Percentiles rank a stretch among this genome's conserved stretches.
Evolutionary conservation across 2,888 invertebrate species (phyloP).

Genomic region (Frankliniella intonsa): DNA sequence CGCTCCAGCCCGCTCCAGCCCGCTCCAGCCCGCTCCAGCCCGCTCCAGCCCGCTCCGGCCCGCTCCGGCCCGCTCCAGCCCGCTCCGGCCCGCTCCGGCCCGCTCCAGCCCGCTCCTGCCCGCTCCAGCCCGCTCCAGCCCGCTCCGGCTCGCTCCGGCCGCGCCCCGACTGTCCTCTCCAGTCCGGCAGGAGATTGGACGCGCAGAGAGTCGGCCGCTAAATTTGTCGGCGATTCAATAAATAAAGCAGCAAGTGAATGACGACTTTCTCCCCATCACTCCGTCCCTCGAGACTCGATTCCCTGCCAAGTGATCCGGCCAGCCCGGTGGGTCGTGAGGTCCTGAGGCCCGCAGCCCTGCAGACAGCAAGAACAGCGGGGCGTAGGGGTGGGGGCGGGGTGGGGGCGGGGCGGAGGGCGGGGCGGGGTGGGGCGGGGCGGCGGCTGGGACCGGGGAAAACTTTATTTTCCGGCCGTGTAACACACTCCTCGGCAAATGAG

Average conservation of each 20-base stretch:
- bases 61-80: too few relatives aligned
- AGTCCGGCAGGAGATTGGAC: background rate
- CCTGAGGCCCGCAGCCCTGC: too few relatives aligned
- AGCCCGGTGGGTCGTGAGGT: background rate
- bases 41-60: too few relatives aligned
- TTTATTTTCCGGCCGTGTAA: background rate
- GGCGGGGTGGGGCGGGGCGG: background rate
- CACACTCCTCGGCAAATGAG: too few relatives aligned
- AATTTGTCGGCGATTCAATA: constrained; percentile 22
- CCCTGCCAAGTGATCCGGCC: background rate
- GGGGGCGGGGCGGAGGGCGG: background rate
- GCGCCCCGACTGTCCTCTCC: background rate
- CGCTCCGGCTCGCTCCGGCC: background rate
- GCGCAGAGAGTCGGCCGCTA: background rate
- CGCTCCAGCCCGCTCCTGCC: too few relatives aligned
- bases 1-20: too few relatives aligned
- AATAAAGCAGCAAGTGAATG: constrained; percentile 18
- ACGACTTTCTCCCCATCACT: constrained; percentile 5
- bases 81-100: too few relatives aligned
- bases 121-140: background rate
- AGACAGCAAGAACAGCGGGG: background rate
- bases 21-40: too few relatives aligned
- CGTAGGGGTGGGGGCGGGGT: background rate
- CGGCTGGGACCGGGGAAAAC: background rate
- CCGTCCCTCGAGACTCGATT: background rate